Percentiles rank a stretch among this genome's conserved stretches.
These are phyloP conservation scores for Ophiothrix spiculata DNA, from an alignment of 35 echinoderm and acorn worm genomes.

Conservation along the genomic window DNA sequence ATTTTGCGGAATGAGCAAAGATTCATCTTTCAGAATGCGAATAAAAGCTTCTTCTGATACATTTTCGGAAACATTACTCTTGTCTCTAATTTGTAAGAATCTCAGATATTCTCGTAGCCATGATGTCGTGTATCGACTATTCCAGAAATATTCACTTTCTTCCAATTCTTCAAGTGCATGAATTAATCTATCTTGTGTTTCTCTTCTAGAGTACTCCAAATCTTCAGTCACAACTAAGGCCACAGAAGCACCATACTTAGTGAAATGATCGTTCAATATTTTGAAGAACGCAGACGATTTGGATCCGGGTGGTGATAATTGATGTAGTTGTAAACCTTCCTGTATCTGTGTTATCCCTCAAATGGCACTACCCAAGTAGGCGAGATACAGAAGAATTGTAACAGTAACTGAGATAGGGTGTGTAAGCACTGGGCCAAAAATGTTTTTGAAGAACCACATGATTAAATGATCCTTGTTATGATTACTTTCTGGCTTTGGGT, in stretches of 20 bases:
- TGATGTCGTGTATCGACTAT: slow-evolving; percentile 12
- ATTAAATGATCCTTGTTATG: too few relatives aligned
- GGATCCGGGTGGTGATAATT: slow-evolving; percentile 28
- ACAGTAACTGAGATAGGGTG: neutral
- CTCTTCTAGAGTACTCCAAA: slow-evolving; percentile 12
- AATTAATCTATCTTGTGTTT: neutral
- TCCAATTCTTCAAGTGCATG: slow-evolving; percentile 8
- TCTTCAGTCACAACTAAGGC: slow-evolving; percentile 10
- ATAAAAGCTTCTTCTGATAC: slow-evolving; percentile 17
- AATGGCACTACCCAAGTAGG: slow-evolving; percentile 26
- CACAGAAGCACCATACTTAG: slow-evolving; percentile 14
- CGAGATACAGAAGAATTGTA: slow-evolving; percentile 22
- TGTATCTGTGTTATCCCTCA: slow-evolving; percentile 17
- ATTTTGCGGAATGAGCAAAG: slow-evolving; percentile 1
- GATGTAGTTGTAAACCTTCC: slow-evolving; percentile 33
- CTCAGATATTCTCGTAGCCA: slow-evolving; percentile 42
- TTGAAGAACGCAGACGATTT: slow-evolving; percentile 9
- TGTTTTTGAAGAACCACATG: slow-evolving; percentile 28
- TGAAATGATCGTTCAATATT: neutral
- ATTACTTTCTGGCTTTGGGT: too few relatives aligned
- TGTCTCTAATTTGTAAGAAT: slow-evolving; percentile 3
- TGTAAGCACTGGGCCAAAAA: slow-evolving; percentile 25
- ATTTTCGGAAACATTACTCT: too few relatives aligned
- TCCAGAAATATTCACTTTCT: slow-evolving; percentile 17
- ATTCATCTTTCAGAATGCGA: neutral